Evolutionary conservation across 1,140 invertebrate species (phyloP).

Genomic region (Agrilus planipennis): DNA sequence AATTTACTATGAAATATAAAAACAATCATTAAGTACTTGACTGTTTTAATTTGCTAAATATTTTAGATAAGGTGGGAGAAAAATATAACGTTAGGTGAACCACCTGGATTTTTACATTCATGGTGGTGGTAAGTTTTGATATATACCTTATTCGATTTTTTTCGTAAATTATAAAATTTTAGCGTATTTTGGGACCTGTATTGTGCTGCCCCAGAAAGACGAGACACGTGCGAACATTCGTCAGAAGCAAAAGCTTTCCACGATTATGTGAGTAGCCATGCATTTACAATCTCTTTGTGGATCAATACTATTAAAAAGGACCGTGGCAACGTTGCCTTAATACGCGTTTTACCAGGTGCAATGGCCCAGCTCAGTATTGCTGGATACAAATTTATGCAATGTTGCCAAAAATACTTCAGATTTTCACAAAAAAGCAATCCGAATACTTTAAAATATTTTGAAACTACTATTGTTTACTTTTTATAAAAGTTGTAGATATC

Average conservation of each 20-base stretch:
- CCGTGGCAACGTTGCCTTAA: constrained; percentile 27
- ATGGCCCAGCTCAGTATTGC: no score
- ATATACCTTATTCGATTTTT: constrained; percentile 9
- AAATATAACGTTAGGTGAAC: constrained; percentile 94
- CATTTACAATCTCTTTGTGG: constrained; percentile 13
- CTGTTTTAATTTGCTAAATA: not conserved
- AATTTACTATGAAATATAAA: no score
- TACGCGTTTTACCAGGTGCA: constrained; percentile 28
- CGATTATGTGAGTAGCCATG: constrained; percentile 73
- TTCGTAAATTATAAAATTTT: constrained; percentile 32
- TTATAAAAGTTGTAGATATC: no score
- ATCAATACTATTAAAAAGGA: constrained; percentile 29
- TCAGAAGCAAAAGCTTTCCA: constrained; percentile 99
- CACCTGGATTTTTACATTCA: constrained; percentile 93
- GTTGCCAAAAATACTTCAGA: no score
- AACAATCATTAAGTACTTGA: not conserved
- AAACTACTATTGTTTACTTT: no score
- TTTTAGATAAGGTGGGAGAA: constrained; percentile 86
- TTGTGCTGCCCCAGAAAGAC: constrained; percentile 92
- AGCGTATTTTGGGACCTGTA: constrained; percentile 99
- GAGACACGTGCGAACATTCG: constrained; percentile 95
- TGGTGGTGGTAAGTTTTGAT: constrained; percentile 88
- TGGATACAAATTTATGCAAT: no score
- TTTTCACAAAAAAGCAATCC: no score
- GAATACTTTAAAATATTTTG: no score